These are phyloP conservation scores for Apostichopus californicus DNA, from an alignment of 35 echinoderm and acorn worm species.

Conservation along the genomic window DNA sequence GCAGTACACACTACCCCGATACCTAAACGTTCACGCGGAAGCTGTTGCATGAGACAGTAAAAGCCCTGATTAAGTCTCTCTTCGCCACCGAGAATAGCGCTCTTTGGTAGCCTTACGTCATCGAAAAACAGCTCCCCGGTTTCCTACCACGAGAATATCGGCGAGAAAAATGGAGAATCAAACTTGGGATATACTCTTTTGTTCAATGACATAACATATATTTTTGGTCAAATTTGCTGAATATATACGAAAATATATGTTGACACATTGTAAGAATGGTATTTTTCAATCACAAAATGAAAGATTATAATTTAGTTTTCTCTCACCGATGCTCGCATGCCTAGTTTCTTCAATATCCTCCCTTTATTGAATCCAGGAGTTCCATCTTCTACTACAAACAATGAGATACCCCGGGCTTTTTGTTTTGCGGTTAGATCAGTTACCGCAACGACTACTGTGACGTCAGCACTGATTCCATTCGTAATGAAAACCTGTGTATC, in stretches of 20 bases:
- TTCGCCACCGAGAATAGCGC: conserved; percentile 67
- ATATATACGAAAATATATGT: too few relatives aligned
- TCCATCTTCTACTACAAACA: conserved; percentile 75
- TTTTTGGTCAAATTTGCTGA: too few relatives aligned
- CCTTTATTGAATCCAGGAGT: conserved; percentile 80
- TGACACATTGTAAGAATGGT: too few relatives aligned
- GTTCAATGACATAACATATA: too few relatives aligned
- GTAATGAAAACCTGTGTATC: conserved; percentile 74
- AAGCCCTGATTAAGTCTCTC: conserved; percentile 58
- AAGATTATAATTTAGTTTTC: background rate
- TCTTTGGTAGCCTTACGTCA: conserved; percentile 75
- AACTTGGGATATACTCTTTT: too few relatives aligned
- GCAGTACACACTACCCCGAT: conserved; percentile 25
- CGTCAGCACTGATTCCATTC: conserved; percentile 70
- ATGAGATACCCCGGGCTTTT: conserved; percentile 67
- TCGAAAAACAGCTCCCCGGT: conserved; percentile 79
- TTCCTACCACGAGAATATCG: conserved; percentile 48
- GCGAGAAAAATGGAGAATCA: background rate
- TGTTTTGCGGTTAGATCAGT: conserved; percentile 66
- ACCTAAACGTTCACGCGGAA: conserved; percentile 71
- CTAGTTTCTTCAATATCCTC: conserved; percentile 67
- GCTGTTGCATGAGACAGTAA: conserved; percentile 73
- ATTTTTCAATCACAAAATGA: too few relatives aligned
- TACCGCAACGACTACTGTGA: conserved; percentile 73
- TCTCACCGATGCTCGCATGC: conserved; percentile 63